Conservation (phyloP, 2,113 vertebrate species). For the Pteropus alecto region DNA sequence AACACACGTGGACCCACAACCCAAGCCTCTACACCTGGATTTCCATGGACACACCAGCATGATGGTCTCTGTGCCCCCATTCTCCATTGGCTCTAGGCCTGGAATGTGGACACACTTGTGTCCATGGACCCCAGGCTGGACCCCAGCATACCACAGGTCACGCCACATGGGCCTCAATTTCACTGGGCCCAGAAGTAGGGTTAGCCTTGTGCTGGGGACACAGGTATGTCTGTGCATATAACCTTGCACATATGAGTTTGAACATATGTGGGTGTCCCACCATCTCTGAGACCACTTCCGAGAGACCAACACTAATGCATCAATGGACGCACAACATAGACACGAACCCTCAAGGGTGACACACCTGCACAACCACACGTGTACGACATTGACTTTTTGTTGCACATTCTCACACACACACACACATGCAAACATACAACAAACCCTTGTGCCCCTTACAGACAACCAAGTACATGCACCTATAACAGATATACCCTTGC, state of each 20-base stretch:
- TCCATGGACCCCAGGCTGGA: background rate
- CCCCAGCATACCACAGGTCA: background rate
- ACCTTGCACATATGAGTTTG: background rate
- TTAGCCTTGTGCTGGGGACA: background rate
- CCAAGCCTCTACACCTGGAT: background rate
- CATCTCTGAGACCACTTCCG: background rate
- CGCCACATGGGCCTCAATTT: background rate
- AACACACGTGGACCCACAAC: background rate
- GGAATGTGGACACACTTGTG: background rate
- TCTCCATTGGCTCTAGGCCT: background rate
- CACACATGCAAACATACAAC: background rate
- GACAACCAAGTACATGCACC: background rate
- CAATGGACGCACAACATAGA: slow-evolving; percentile 3
- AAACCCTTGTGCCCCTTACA: background rate
- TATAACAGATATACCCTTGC: background rate
- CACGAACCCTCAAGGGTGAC: background rate
- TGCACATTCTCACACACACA: background rate
- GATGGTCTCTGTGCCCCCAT: background rate
- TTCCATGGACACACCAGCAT: background rate
- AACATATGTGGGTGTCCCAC: background rate
- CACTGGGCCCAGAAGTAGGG: background rate
- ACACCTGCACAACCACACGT: background rate
- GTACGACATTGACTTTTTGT: background rate
- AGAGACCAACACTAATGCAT: background rate
- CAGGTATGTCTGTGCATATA: background rate